Percentiles rank a stretch among this genome's conserved stretches.
Evolutionary conservation across 2,797 vertebrate species (phyloP).

Genomic region (Rhinatrema bivittatum): DNA sequence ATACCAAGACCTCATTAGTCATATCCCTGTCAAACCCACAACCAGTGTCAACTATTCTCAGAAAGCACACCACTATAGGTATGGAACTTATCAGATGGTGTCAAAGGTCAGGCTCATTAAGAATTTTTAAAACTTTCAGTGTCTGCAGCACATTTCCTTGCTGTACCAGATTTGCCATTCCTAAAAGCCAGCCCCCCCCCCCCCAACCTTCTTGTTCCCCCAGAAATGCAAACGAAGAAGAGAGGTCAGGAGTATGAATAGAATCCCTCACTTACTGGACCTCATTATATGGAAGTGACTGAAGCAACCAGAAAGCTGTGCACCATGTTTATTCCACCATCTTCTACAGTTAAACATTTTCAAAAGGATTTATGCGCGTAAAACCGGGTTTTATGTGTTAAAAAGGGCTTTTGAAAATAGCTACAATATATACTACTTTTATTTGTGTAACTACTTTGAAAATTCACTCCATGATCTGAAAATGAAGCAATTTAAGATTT

Average conservation of each 20-base stretch:
- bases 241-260: constrained; percentile 61
- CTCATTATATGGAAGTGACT: constrained; percentile 62
- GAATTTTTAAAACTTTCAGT: constrained; percentile 93
- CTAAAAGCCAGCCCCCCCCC: constrained; percentile 51
- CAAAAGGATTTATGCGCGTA: no score
- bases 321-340: constrained; percentile 68
- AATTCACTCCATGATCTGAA: no score
- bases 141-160: constrained; percentile 79
- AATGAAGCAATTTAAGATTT: constrained; percentile 76
- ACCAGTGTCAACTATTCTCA: constrained; percentile 78
- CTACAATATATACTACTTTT: no score
- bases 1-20: constrained; percentile 93
- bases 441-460: no score
- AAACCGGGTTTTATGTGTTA: no score
- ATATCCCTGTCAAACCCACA: constrained; percentile 85
- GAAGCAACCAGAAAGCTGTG: constrained; percentile 66
- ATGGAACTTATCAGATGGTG: constrained; percentile 96
- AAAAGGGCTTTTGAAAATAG: no score
- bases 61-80: constrained; percentile 84
- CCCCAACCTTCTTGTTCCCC: constrained; percentile 58
- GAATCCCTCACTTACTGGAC: constrained; percentile 61
- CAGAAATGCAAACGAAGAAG: constrained; percentile 75
- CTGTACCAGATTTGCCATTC: constrained; percentile 57
- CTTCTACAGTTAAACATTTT: constrained; percentile 88
- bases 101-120: constrained; percentile 98